phyloP scores from a whole-genome alignment of 1,140 invertebrate genomes.

The Bombus cullumanus region DNA sequence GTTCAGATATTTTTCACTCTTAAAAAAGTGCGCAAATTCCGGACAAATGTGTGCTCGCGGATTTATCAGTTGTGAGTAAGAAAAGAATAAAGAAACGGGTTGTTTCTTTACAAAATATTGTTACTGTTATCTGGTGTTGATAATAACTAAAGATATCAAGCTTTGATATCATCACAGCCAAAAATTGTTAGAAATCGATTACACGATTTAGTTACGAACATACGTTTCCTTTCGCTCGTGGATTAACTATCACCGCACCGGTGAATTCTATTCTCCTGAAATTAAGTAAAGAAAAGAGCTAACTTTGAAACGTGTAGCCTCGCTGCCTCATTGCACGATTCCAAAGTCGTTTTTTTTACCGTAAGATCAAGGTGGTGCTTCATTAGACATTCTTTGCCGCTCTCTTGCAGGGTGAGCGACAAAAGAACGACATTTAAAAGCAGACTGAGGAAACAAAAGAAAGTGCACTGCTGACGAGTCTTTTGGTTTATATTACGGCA shows the following conservation, averaged over 20 bases:
- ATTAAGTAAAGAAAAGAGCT: neutral
- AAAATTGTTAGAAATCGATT: neutral
- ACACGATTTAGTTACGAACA: neutral
- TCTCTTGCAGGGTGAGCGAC: neutral
- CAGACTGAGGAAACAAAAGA: conserved; percentile 34
- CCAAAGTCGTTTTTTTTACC: conserved; percentile 31
- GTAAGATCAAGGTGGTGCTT: conserved; percentile 53
- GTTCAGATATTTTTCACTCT: neutral
- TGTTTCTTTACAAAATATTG: no score
- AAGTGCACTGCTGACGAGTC: conserved; percentile 16
- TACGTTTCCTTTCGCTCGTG: neutral
- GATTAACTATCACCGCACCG: no score
- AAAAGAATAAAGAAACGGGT: neutral
- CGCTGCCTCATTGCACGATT: conserved; percentile 10
- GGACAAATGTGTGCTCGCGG: no score
- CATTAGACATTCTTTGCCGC: conserved; percentile 36
- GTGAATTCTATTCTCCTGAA: neutral
- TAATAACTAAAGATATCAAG: neutral
- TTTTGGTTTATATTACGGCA: conserved; percentile 44
- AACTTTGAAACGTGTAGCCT: conserved; percentile 24
- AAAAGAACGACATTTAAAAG: conserved; percentile 52
- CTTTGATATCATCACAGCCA: neutral
- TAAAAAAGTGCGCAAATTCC: neutral
- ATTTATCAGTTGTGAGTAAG: neutral
- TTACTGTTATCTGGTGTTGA: neutral